Evolutionary conservation across 1,140 invertebrate genomes (phyloP), one percentile per base, ranked within the genome.

Genomic region (Trichomalopsis sarcophagae): DNA sequence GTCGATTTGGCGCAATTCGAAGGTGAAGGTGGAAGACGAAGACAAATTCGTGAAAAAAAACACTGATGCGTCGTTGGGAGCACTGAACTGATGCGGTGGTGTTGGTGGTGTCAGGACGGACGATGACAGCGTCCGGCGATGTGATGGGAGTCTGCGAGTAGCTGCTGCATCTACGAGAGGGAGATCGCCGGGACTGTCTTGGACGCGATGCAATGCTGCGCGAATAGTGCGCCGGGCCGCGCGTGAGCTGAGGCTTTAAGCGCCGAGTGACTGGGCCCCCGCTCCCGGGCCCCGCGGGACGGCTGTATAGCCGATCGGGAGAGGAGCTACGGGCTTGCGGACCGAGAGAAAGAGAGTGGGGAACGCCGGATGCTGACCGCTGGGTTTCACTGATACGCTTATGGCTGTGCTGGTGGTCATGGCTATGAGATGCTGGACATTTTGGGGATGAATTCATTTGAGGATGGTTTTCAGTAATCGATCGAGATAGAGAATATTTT

Each of bases 171-270:
- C 75, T 30, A 21, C 50, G 33, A 17, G 23, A 79, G 27, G 84
- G 87, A 89, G n/a, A 84, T 73, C 83, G 78, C 77, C 87, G 85
- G 83, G 85, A 87, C 86, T 89, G 82, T 86, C 82, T 87, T 87
- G 88, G 84, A 88, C 90, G 88, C 87, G 87, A 81, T 76, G 88
- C 90, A 91, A 92, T 92, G 92, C 91, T 91, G 91, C 88, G 88
- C 88, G 91, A 93, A 91, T 92, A 93, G 90, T 92, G 80, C 89
- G 86, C 90, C 90, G 89, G 89, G 86, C 88, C 88, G 89, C 86
- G 84, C 87, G 88, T 2, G 55, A 23, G 77, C 87, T 89, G 47
- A 85, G 88, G 89, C 90, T 93, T 93, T 86, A 93, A 92, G 91
- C 92, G 93, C 84, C 87, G 89, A 92, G 90, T 91, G 91, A 81